Evolutionary conservation across 2,888 invertebrate genomes (phyloP).

Genomic region (Spatulosminthurus flaviceps): DNA sequence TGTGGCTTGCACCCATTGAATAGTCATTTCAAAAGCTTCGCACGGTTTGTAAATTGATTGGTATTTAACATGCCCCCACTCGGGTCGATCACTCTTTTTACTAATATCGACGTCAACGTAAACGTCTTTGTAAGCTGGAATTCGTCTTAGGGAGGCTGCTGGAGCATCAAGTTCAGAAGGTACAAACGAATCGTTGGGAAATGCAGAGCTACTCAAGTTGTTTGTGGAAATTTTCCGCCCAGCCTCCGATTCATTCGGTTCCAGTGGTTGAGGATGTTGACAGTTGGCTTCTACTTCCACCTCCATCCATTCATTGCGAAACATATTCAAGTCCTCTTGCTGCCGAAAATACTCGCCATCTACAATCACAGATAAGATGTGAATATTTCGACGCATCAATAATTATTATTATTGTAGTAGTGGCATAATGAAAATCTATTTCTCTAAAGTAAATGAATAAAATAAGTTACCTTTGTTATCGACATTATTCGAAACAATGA

Average conservation of each 20-base stretch:
- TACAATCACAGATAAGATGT: not conserved
- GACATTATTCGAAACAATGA: constrained; percentile 71
- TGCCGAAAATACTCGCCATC: constrained; percentile 20
- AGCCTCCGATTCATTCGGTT: not conserved
- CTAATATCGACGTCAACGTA: constrained; percentile 86
- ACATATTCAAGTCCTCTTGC: constrained; percentile 79
- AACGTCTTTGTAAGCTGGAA: constrained; percentile 79
- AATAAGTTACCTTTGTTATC: constrained; percentile 48
- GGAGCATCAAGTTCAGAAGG: not conserved
- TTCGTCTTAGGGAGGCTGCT: constrained; percentile 59
- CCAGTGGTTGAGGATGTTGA: not conserved
- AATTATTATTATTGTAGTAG: not conserved
- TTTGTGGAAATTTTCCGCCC: constrained; percentile 3
- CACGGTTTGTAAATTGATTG: constrained; percentile 88
- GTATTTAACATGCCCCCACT: constrained; percentile 95
- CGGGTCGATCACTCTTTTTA: constrained; percentile 86
- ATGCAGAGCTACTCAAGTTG: not conserved
- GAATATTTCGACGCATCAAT: not conserved
- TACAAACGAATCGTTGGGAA: not conserved
- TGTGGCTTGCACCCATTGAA: constrained; percentile 97
- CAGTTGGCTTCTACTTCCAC: constrained; percentile 73
- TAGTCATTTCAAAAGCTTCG: constrained; percentile 92
- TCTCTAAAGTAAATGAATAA: not conserved
- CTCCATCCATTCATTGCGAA: constrained; percentile 92
- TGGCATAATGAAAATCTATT: too few relatives aligned